Percentiles rank a stretch among this genome's conserved stretches.
These are phyloP conservation scores for Drosophila takahashii DNA, from an alignment of 1,140 invertebrate species.

Conservation along the genomic window DNA sequence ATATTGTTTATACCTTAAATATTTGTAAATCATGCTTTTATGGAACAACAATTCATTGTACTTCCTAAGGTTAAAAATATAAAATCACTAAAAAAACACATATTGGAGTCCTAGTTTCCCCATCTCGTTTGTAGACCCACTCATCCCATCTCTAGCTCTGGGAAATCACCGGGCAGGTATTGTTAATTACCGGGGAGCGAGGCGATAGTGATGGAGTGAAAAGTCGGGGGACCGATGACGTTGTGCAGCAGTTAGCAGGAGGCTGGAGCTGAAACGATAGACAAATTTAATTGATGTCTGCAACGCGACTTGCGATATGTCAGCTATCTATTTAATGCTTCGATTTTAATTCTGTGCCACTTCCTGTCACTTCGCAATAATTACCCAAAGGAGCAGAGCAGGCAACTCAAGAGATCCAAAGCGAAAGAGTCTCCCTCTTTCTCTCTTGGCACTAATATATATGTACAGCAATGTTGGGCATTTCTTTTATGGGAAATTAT, in stretches of 20 bases:
- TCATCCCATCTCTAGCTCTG: conserved; percentile 19
- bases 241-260: background rate
- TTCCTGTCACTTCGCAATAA: conserved; percentile 66
- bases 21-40: too few species aligned
- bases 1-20: too few species aligned
- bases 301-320: conserved; percentile 46
- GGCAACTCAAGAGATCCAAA: background rate
- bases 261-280: conserved; percentile 19
- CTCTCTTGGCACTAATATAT: conserved; percentile 25
- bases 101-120: background rate
- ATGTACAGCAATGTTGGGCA: conserved; percentile 52
- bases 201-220: conserved; percentile 12
- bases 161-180: conserved; percentile 35
- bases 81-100: background rate
- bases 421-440: background rate
- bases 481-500: conserved; percentile 82
- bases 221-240: conserved; percentile 16
- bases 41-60: too few species aligned
- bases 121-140: background rate
- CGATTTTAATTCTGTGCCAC: conserved; percentile 71
- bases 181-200: conserved; percentile 51
- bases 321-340: conserved; percentile 78
- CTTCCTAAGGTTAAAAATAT: too few species aligned
- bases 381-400: conserved; percentile 46
- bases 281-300: conserved; percentile 58